Percentiles rank a stretch among this genome's conserved stretches.
These are phyloP conservation scores for Epizoanthus ramosus DNA, from an alignment of 92 coral and sea anemone genomes.

Conservation along the genomic window DNA sequence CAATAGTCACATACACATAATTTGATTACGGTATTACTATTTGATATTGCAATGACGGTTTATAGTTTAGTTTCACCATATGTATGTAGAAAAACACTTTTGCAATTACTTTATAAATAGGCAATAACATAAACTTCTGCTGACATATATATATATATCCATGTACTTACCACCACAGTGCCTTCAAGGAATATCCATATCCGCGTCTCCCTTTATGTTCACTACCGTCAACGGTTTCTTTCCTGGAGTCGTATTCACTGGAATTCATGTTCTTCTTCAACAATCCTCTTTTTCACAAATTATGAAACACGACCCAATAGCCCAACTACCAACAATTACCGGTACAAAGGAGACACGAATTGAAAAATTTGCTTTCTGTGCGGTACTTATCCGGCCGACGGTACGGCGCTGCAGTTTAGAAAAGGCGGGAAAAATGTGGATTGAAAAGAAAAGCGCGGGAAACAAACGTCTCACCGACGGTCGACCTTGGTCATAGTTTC, in stretches of 20 bases:
- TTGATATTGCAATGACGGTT: too few species aligned
- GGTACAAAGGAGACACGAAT: neutral
- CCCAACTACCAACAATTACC: neutral
- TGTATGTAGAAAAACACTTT: neutral
- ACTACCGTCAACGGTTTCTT: neutral
- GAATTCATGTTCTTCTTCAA: neutral
- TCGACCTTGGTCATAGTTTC: too few species aligned
- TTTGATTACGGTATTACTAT: too few species aligned
- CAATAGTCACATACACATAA: too few species aligned
- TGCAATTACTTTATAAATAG: neutral
- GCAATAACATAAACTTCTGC: neutral
- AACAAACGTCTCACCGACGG: neutral
- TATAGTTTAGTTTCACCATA: too few species aligned
- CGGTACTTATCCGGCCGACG: too few species aligned
- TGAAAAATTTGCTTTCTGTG: neutral
- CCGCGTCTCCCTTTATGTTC: neutral
- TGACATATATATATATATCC: neutral
- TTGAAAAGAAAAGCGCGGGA: slow-evolving; percentile 7
- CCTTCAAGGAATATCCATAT: too few species aligned
- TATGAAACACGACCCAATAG: neutral
- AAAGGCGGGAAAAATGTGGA: neutral
- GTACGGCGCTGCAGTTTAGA: neutral
- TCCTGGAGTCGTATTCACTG: neutral
- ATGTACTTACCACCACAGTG: neutral
- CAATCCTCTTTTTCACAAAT: neutral